Evolutionary conservation across 2,888 invertebrate species (phyloP).

Genomic region (Arctia plantaginis): DNA sequence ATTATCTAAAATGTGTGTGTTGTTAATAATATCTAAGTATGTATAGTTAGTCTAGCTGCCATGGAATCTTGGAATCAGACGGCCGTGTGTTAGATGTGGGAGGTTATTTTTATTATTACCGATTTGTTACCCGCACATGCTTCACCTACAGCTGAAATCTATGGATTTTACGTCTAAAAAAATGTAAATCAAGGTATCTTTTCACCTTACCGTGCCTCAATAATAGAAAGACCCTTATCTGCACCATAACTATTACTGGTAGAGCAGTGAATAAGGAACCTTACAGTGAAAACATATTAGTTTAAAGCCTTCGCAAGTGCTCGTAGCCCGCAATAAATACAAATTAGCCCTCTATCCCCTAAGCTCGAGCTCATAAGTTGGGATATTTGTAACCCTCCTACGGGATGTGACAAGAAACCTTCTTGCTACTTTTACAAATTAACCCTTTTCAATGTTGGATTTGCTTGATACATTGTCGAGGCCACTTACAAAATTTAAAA

Average conservation of each 20-base stretch:
- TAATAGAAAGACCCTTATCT: background rate
- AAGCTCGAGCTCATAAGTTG: conserved; percentile 42
- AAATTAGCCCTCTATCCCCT: conserved; percentile 50
- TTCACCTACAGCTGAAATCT: too few species aligned
- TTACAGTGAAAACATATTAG: conserved; percentile 17
- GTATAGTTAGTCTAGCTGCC: too few species aligned
- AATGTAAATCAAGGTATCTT: too few species aligned
- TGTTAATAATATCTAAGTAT: too few species aligned
- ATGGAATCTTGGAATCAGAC: too few species aligned
- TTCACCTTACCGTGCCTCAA: too few species aligned
- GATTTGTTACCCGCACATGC: too few species aligned
- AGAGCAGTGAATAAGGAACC: conserved; percentile 3
- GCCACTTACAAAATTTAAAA: background rate
- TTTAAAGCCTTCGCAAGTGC: conserved; percentile 22
- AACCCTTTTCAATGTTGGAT: background rate
- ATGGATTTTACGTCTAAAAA: too few species aligned
- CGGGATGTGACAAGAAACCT: conserved; percentile 6
- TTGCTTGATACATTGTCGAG: background rate
- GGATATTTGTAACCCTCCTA: conserved; percentile 35
- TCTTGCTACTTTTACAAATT: conserved; percentile 5
- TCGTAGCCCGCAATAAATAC: conserved; percentile 51
- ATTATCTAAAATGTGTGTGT: too few species aligned
- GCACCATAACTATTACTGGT: background rate
- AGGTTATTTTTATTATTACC: too few species aligned
- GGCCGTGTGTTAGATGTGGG: too few species aligned